Evolutionary conservation across 2,797 vertebrate species (phyloP), one percentile per base, ranked within the genome.

Genomic region (Danio albolineatus): DNA sequence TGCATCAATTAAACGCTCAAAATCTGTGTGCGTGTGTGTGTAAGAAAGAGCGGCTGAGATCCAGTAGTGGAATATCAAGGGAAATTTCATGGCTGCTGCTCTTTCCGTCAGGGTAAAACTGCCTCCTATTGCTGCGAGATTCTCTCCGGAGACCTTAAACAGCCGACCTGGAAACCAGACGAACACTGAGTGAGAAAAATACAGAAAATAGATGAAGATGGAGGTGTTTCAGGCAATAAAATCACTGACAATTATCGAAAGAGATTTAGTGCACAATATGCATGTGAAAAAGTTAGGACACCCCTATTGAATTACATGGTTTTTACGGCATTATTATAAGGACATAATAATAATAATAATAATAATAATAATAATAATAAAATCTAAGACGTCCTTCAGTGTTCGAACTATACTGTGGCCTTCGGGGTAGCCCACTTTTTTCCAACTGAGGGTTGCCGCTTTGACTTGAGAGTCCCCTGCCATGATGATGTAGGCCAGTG

Each of bases 11-110:
- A 66, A 66, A 76, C 1, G 0, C 5, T 17, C 0, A 16, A 53
- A 64, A 43, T 16, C 3, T 9, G 73, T 81, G 78, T 83, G 28
- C 74, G 86, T 82, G 82, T 28, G 28, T 28, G 28, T 28, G 28
- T 3, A 0, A 85, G 86, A 87, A 87, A 65, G 83, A 85, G 78
- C 62, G 44, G 83, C 19, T 56, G 54, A 4, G 78, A 86, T 89
- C 80, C 85, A 88, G 84, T 82, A 84, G 80, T 87, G 75, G 41
- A 82, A 84, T 89, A 83, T 88, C 88, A 36, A 82, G 89, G 87
- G 89, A 89, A 91, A 91, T 91, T 85, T 92, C 92, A 91, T 85
- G 88, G 86, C 84, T 83, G 49, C 51, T 91, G 90, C 89, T 73
- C 90, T 91, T 89, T 89, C 87, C 86, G 89, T 90, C 90, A 85